Evolutionary conservation across 2,797 vertebrate species (phyloP).

Genomic region (Eremophila alpestris): DNA sequence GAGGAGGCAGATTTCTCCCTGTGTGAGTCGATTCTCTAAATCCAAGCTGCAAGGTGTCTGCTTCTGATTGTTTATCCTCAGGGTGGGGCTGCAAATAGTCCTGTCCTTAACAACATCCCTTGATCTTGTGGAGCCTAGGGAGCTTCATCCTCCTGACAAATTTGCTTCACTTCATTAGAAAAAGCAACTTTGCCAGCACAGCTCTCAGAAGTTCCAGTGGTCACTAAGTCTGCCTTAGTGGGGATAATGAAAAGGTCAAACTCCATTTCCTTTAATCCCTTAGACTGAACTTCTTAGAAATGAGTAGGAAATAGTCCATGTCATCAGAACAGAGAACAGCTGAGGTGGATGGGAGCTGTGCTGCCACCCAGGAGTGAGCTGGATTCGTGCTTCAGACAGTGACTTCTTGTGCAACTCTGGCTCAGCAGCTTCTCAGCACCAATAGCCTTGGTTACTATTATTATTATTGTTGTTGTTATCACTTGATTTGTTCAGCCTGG

Average conservation of each 20-base stretch:
- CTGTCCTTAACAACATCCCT: not conserved
- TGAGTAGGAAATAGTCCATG: not conserved
- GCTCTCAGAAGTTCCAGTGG: constrained; percentile 1
- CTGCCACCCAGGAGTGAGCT: not conserved
- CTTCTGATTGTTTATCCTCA: not conserved
- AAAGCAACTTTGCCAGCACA: not conserved
- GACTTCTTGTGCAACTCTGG: not conserved
- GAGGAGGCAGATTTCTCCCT: not conserved
- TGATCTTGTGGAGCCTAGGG: not conserved
- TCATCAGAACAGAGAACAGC: not conserved
- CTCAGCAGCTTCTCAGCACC: not conserved
- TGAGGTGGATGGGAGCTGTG: not conserved
- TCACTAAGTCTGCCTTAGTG: not conserved
- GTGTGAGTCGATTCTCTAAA: fast-evolving
- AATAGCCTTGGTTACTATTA: not conserved
- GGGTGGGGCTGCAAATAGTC: not conserved
- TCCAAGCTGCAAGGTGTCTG: not conserved
- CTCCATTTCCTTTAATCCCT: constrained; percentile 2
- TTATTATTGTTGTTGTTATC: not conserved
- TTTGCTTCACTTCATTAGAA: not conserved
- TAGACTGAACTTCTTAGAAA: not conserved
- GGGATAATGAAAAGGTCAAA: not conserved
- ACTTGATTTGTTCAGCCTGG: not conserved
- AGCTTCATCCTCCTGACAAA: not conserved
- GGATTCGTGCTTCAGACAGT: not conserved